Evolutionary conservation across 2,113 vertebrate genomes (phyloP), one percentile per base, ranked within the genome.

Genomic region (Etia nguti): DNA sequence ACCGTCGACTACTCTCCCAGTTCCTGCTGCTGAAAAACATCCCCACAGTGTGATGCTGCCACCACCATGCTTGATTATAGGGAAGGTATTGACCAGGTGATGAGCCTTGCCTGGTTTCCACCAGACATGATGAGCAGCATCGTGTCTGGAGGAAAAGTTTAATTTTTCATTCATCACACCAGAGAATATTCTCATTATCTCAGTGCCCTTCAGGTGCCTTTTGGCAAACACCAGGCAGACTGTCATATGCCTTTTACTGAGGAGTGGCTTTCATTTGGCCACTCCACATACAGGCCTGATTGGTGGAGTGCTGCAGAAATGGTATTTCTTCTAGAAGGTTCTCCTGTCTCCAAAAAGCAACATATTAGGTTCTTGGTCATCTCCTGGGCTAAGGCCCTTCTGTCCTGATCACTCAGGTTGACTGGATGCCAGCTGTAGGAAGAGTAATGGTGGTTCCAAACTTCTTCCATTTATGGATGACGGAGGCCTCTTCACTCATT

Each of bases 241-340:
- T 31, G 57, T 31, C 57, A 31, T 31, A 18, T 60, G 1, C 57
- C 57, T 59, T 15, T 59, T 59, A 31, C 26, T 31, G 4, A 57
- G 24, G 56, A 57, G 24, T 57, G 57, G 57, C 3, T 0, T 60
- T 29, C 15, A 31, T 60, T 31, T 60, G 15, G 57, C 56, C 26
- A 0, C 57, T 18, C 57, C 15, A 31, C 57, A 60, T 60, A 60
- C 26, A 18, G 2, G 57, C 57, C 8, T 60, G 2, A 5, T 60
- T 31, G 57, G 57, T 31, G 57, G 57, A 60, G 57, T 60, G 8
- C 57, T 60, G 57, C 57, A 60, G 57, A 60, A 60, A 60, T 60
- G 4, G 57, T 31, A 18, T 29, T 31, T 13, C 26, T 60, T 60
- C 26, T 60, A 18, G 57, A 59, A 1, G 13, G 56, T 59, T 59